phyloP scores from a whole-genome alignment of 2,113 vertebrate genomes.

The Nettapus auritus region DNA sequence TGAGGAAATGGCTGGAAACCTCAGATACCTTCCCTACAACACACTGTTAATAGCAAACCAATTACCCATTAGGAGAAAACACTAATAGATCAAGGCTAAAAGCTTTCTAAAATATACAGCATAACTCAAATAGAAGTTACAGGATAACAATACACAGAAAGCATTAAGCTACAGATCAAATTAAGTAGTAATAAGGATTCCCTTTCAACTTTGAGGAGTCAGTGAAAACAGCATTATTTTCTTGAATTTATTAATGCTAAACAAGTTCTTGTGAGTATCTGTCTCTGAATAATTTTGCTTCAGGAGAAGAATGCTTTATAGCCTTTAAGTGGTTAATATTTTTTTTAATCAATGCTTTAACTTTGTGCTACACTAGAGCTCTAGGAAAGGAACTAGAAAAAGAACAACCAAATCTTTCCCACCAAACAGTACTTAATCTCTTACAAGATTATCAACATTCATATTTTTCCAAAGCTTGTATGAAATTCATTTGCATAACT shows the following conservation, averaged over 20 bases:
- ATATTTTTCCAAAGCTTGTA: background rate
- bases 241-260: background rate
- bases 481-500: background rate
- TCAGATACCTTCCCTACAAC: background rate
- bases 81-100: background rate
- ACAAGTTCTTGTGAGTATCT: background rate
- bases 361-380: background rate
- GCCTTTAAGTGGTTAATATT: background rate
- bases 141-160: background rate
- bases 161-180: background rate
- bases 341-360: background rate
- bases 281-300: background rate
- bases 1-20: background rate
- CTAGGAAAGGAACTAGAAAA: background rate
- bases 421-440: background rate
- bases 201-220: background rate
- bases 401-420: background rate
- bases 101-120: background rate
- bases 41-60: background rate
- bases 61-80: background rate
- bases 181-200: background rate
- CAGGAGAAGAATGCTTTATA: background rate
- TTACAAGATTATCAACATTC: background rate
- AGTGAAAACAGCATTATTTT: background rate
- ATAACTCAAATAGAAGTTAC: background rate